A percentile compares a stretch with the other conserved stretches of the same genome.
These are phyloP conservation scores for Camponotus fellah DNA, from an alignment of 2,888 invertebrate genomes.

Conservation along the genomic window DNA sequence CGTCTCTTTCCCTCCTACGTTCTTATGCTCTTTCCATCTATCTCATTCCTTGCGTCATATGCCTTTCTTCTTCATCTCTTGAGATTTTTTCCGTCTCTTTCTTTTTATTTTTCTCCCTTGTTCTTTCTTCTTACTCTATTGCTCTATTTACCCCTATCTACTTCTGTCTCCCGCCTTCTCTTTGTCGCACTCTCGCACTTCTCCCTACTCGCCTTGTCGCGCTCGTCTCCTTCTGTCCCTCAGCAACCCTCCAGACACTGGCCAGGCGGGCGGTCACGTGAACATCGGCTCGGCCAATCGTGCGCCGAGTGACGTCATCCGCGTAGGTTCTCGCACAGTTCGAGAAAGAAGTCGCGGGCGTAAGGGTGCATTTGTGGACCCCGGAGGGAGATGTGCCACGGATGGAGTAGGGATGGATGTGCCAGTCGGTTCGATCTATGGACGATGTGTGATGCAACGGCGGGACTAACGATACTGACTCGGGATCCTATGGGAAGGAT, in stretches of 20 bases:
- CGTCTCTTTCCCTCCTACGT: slow-evolving; percentile 32
- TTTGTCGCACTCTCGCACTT: slow-evolving; percentile 34
- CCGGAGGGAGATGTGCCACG: slow-evolving; percentile 48
- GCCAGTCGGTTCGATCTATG: slow-evolving; percentile 68
- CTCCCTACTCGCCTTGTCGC: slow-evolving; percentile 64
- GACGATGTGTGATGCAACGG: slow-evolving; percentile 73
- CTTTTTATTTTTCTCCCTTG: slow-evolving; percentile 22
- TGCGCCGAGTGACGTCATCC: slow-evolving; percentile 78
- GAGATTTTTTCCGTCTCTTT: slow-evolving; percentile 29
- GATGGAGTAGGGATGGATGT: slow-evolving; percentile 62
- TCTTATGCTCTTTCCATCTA: slow-evolving; percentile 38
- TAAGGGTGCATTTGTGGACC: slow-evolving; percentile 63
- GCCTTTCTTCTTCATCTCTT: slow-evolving; percentile 15
- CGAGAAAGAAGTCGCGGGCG: slow-evolving; percentile 51
- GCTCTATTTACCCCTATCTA: slow-evolving; percentile 44
- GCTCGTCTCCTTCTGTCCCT: slow-evolving; percentile 47
- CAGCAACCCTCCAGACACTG: slow-evolving; percentile 68
- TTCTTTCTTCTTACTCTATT: slow-evolving; percentile 48
- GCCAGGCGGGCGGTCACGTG: slow-evolving; percentile 80
- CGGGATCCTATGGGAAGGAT: slow-evolving; percentile 67
- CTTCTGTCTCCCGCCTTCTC: slow-evolving; percentile 29
- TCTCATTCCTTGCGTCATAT: slow-evolving; percentile 39
- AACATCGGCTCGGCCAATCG: slow-evolving; percentile 80
- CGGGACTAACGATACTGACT: slow-evolving; percentile 66
- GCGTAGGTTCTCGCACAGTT: slow-evolving; percentile 80